These are phyloP conservation scores for Eupithecia dodoneata DNA, from an alignment of 2,888 invertebrate genomes.

Conservation along the genomic window DNA sequence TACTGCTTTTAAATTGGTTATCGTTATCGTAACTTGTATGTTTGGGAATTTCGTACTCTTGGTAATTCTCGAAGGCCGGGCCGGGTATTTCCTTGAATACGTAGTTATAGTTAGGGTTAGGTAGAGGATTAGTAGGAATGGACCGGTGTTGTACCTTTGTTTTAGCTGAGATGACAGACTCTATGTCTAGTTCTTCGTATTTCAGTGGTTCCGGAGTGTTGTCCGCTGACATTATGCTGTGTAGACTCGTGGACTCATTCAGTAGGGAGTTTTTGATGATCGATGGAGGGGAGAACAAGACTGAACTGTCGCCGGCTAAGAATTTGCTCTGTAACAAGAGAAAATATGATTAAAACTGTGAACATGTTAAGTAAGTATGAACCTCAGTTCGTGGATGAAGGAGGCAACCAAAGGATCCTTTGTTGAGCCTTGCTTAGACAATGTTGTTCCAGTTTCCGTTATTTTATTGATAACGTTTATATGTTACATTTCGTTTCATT, in stretches of 20 bases:
- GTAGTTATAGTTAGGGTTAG: constrained; percentile 58
- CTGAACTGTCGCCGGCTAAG: constrained; percentile 89
- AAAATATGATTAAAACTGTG: background rate
- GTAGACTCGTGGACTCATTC: constrained; percentile 86
- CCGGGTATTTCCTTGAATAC: constrained; percentile 50
- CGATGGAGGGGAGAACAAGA: constrained; percentile 93
- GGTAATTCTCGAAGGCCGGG: constrained; percentile 24
- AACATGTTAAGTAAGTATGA: background rate
- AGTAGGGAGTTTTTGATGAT: constrained; percentile 93
- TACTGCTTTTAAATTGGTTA: constrained; percentile 5
- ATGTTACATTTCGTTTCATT: too few species aligned
- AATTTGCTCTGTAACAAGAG: constrained; percentile 91
- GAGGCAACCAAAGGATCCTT: too few species aligned
- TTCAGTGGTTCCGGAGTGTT: constrained; percentile 71
- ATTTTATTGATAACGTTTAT: too few species aligned
- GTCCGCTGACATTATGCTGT: constrained; percentile 76
- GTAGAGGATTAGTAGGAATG: constrained; percentile 76
- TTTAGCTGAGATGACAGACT: constrained; percentile 71
- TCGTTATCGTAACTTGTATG: constrained; percentile 8
- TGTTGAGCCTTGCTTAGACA: too few species aligned
- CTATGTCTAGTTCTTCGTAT: constrained; percentile 71
- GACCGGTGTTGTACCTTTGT: constrained; percentile 84
- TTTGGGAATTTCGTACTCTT: constrained; percentile 18
- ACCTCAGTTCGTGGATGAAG: background rate
- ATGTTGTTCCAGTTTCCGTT: too few species aligned